Percentiles rank a stretch among this genome's conserved stretches.
Conservation (phyloP, 2,888 invertebrate genomes). For the Nomada hirtipes region DNA sequence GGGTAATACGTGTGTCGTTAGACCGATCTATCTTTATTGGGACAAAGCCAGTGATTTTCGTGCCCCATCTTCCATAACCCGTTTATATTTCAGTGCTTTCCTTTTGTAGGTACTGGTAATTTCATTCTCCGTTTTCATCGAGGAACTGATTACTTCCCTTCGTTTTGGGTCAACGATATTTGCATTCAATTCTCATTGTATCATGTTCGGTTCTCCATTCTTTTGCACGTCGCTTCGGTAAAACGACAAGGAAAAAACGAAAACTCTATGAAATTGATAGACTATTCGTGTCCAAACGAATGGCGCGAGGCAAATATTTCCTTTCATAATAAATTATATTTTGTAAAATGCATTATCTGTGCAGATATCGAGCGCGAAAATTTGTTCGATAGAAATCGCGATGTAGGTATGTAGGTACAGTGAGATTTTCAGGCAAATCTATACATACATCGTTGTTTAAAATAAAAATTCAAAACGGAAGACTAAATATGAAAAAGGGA, state of each 20-base stretch:
- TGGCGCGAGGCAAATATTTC: background rate
- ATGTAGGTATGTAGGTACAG: too few species aligned
- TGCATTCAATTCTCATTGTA: slow-evolving; percentile 58
- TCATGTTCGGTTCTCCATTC: slow-evolving; percentile 43
- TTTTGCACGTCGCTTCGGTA: background rate
- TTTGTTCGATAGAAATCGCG: too few species aligned
- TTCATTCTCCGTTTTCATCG: slow-evolving; percentile 47
- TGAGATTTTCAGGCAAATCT: too few species aligned
- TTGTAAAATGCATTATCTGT: background rate
- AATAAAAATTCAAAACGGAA: background rate
- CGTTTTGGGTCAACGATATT: slow-evolving; percentile 62
- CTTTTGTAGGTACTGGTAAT: slow-evolving; percentile 43
- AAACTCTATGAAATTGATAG: slow-evolving; percentile 30
- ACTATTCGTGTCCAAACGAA: background rate
- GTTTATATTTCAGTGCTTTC: slow-evolving; percentile 46
- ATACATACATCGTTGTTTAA: background rate
- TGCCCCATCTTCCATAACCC: slow-evolving; percentile 37
- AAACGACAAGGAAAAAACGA: slow-evolving; percentile 18
- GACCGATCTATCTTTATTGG: slow-evolving; percentile 50
- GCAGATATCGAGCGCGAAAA: background rate
- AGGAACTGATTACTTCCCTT: slow-evolving; percentile 44
- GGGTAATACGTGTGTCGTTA: slow-evolving; percentile 23
- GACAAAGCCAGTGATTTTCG: slow-evolving; percentile 48
- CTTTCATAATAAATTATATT: background rate
- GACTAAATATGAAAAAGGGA: too few species aligned